Evolutionary conservation across 2,113 vertebrate species (phyloP), one percentile per base, ranked within the genome.

Genomic region (Amia ocellicauda): DNA sequence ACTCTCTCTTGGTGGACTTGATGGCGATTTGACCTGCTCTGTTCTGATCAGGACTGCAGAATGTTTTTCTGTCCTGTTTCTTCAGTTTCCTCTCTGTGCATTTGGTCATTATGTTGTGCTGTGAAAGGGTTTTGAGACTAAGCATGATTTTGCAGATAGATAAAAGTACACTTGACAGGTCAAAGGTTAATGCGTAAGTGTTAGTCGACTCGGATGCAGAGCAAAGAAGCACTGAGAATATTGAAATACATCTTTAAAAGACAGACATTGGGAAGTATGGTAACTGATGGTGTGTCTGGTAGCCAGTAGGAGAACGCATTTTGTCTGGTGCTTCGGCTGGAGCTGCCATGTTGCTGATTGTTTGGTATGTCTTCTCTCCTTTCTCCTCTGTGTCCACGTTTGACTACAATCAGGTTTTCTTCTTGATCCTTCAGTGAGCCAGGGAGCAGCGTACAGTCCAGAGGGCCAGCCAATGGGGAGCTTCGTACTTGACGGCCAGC

Each of bases 331-430:
- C 94, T 92, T 92, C 92, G 89, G 88, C 84, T 90, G 84, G 89
- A 91, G 85, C 92, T 88, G 94, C 91, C 93, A 95, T 92, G 87
- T 92, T 94, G 93, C 95, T 98, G 93, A 98, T 97, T 91, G 93
- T 98, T 89, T 94, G 95, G 94, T 98, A 73, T 98, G 85, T 99
- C 94, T 96, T 97, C 90, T 93, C 86, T 94, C 91, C 90, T 91
- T 90, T 89, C 87, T 92, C 92, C 88, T 91, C 96, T 91, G 91
- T 95, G 93, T 97, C 96, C 92, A 91, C 93, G 90, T 95, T 96
- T 99, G 94, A 99, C 97, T 92, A 97, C 97, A 99, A 97, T 98
- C 97, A 99, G 97, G 97, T 97, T 99, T 99, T 99, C 97, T 99
- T 98, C 94, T 98, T 98, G 96, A 97, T 98, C 95, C 95, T 99